Conservation (phyloP, 2,113 vertebrate genomes). For the Sphaerodactylus townsendi region DNA sequence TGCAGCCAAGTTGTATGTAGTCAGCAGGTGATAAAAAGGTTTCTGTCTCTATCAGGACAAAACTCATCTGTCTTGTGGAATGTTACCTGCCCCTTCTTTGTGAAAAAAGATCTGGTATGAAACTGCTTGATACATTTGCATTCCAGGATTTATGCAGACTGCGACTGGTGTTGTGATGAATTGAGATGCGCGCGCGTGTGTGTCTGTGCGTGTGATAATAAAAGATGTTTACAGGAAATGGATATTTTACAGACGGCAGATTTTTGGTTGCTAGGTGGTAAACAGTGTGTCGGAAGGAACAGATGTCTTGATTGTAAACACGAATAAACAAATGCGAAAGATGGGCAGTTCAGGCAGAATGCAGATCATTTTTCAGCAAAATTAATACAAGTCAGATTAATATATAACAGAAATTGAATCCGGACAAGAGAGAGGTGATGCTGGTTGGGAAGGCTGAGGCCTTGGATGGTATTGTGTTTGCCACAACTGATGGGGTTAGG, state of each 20-base stretch:
- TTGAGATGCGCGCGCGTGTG: background rate
- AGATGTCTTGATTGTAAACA: slow-evolving; percentile 13
- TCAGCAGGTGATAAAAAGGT: background rate
- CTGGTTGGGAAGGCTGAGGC: too few species aligned
- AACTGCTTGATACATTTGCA: too few species aligned
- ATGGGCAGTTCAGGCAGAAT: background rate
- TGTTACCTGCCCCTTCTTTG: too few species aligned
- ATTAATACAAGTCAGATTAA: too few species aligned
- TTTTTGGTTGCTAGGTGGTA: background rate
- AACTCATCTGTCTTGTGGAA: background rate
- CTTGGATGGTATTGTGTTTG: too few species aligned
- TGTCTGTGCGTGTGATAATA: background rate
- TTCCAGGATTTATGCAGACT: background rate
- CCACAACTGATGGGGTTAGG: too few species aligned
- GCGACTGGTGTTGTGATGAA: background rate
- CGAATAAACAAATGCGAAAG: background rate
- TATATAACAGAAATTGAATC: too few species aligned
- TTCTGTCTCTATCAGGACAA: background rate
- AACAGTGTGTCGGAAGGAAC: slow-evolving; percentile 4
- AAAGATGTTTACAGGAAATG: slow-evolving; percentile 20
- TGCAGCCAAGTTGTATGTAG: background rate
- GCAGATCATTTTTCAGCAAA: background rate
- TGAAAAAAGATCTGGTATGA: background rate
- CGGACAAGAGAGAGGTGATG: too few species aligned
- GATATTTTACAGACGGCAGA: slow-evolving; percentile 4